Base-by-base conservation (phyloP, 1,140 invertebrate genomes). In the Spodoptera litura region DNA sequence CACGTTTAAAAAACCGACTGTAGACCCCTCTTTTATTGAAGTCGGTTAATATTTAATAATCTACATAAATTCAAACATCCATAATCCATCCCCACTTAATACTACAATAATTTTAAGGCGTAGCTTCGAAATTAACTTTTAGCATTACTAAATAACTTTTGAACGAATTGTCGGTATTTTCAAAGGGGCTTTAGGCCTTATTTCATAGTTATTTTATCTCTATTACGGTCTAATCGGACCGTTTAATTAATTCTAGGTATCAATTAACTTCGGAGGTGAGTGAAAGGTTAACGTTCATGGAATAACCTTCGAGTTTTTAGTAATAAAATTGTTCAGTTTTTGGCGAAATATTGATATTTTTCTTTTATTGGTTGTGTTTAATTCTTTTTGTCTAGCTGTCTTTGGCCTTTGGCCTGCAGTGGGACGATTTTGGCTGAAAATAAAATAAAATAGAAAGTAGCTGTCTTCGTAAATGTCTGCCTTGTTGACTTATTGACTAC, bases 141-240 rank as follows among this genome's bases (percentile, higher is more conserved):
- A 78, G 10, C n/a, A 13, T 49, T 20, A n/a, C 49, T 27, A 62
- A 78, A 62, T 56, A 51, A 70, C 51, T 52, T 77, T 44, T 49
- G 52, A 13, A 64, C 13, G n/a, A 35, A 38, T 58, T 31, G 27
- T 66, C 27, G 49, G 59, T 38, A 35, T 59, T 59, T 59, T 20
- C 61, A 49, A 64, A 73, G 27, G 15, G n/a, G 35, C 35, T 4
- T 12, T 52, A 1, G 31, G 58, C 13, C 75, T 58, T 68, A 70
- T 78, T 78, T 78, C 64, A 66, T 77, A 78, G 75, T 70, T 78
- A 58, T 70, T 70, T 68, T 78, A 44, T 70, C 64, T 70, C 35
- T n/a, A 70, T 78, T 59, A 78, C 53, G 51, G 68, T 78, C 8
- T 78, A 78, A 78, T 78, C 53, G 49, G 35, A n/a, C 59, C 15